Percentiles rank a stretch among this genome's conserved stretches.
These are phyloP conservation scores for Abramis brama DNA, from an alignment of 2,113 vertebrate species.

Conservation along the genomic window DNA sequence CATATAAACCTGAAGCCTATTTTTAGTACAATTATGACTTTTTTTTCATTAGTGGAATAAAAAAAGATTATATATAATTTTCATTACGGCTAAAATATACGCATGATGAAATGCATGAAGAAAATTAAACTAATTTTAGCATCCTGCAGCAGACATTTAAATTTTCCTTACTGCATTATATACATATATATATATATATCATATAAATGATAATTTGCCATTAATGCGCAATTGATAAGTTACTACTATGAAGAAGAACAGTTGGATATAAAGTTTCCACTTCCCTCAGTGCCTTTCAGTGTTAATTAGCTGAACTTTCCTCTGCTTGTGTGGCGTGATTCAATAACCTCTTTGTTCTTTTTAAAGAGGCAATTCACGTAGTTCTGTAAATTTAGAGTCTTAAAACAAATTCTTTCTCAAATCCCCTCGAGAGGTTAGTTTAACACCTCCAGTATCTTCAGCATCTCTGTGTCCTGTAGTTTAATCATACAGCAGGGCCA, in stretches of 20 bases:
- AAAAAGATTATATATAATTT: no score
- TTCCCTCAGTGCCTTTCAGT: not conserved
- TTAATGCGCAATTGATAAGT: not conserved
- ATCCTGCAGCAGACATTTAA: no score
- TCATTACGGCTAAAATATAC: no score
- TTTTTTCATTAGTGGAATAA: no score
- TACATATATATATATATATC: no score
- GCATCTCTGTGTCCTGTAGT: constrained; percentile 7
- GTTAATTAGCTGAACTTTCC: not conserved
- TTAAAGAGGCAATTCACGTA: not conserved
- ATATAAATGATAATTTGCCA: not conserved
- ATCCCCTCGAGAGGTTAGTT: constrained; percentile 1
- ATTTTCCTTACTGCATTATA: no score
- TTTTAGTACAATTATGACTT: no score
- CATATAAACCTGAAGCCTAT: no score
- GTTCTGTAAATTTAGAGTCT: not conserved
- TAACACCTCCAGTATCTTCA: not conserved
- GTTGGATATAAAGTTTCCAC: not conserved
- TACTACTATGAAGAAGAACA: not conserved
- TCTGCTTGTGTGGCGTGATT: not conserved
- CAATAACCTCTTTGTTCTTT: not conserved
- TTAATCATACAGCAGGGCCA: not conserved
- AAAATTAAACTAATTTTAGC: no score
- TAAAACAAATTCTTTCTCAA: constrained; percentile 12
- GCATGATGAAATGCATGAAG: no score